phyloP scores from a whole-genome alignment of 2,797 vertebrate genomes.

The Microctenopoma steveboyesi region DNA sequence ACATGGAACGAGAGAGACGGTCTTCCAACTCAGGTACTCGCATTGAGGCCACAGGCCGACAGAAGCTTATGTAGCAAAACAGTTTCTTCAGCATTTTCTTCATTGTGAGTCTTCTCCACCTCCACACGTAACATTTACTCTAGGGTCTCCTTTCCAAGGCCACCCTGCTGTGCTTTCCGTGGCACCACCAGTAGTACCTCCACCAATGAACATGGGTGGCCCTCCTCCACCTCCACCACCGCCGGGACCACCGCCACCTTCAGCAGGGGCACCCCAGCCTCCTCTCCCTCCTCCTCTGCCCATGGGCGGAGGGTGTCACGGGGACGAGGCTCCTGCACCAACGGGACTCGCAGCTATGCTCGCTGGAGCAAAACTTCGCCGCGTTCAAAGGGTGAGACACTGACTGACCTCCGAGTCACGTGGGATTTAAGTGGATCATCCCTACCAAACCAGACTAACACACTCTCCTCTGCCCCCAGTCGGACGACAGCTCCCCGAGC shows the following conservation, averaged over 20 bases:
- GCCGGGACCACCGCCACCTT: constrained; percentile 77
- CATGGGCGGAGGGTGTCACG: constrained; percentile 74
- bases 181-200: constrained; percentile 84
- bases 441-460: background rate
- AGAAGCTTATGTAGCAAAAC: too few species aligned
- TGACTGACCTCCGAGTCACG: background rate
- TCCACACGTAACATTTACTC: background rate
- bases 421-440: background rate
- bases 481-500: constrained; percentile 87
- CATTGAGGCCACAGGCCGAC: background rate
- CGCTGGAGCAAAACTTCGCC: constrained; percentile 96
- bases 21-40: constrained; percentile 91
- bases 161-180: constrained; percentile 88
- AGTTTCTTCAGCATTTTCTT: background rate
- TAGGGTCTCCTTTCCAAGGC: constrained; percentile 92
- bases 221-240: constrained; percentile 83
- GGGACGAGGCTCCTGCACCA: constrained; percentile 83
- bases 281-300: constrained; percentile 83
- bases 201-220: constrained; percentile 79
- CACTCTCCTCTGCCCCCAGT: constrained; percentile 70
- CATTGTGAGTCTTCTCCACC: background rate
- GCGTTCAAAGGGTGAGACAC: constrained; percentile 90
- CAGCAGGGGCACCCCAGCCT: constrained; percentile 85
- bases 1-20: constrained; percentile 94
- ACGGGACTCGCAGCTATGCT: constrained; percentile 95